Percentiles rank a stretch among this genome's conserved stretches.
Evolutionary conservation across 1,140 invertebrate genomes (phyloP).

Genomic region (Yoshiicerus persimilis): DNA sequence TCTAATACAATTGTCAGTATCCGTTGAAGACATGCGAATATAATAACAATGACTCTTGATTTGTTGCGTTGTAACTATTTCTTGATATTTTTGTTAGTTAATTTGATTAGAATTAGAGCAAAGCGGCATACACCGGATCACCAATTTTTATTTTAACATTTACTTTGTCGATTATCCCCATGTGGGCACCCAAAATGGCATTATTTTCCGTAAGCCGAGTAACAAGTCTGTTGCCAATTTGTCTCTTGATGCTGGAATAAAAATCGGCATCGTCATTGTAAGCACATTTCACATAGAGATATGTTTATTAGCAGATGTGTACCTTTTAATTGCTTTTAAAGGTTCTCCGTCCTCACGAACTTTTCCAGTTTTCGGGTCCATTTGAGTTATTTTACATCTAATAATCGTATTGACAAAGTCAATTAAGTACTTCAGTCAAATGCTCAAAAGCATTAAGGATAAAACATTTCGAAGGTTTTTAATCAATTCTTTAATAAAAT

Average conservation of each 20-base stretch:
- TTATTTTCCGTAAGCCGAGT: slow-evolving; percentile 32
- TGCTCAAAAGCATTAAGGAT: too few species aligned
- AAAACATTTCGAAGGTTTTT: too few species aligned
- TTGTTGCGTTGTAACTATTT: too few species aligned
- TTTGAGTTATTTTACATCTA: slow-evolving; percentile 53
- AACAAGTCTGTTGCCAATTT: slow-evolving; percentile 28
- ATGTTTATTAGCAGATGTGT: slow-evolving; percentile 7
- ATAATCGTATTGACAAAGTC: background rate
- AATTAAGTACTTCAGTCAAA: background rate
- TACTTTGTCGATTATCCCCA: slow-evolving; percentile 32
- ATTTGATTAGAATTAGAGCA: slow-evolving; percentile 30
- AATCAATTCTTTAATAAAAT: too few species aligned
- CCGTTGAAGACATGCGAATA: too few species aligned
- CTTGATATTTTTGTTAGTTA: too few species aligned
- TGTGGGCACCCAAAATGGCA: slow-evolving; percentile 36
- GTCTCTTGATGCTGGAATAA: slow-evolving; percentile 32
- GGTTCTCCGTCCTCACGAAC: slow-evolving; percentile 52
- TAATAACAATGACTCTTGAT: too few species aligned
- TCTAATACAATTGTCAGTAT: too few species aligned
- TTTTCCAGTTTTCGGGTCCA: slow-evolving; percentile 52
- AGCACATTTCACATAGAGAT: background rate
- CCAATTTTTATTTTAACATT: slow-evolving; percentile 33
- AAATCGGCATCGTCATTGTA: background rate
- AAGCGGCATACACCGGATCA: slow-evolving; percentile 46
- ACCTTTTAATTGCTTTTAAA: slow-evolving; percentile 52